A percentile compares a stretch with the other conserved stretches of the same genome.
These are phyloP conservation scores for Psix sp. DNA, from an alignment of 1,140 invertebrate species.

Conservation along the genomic window DNA sequence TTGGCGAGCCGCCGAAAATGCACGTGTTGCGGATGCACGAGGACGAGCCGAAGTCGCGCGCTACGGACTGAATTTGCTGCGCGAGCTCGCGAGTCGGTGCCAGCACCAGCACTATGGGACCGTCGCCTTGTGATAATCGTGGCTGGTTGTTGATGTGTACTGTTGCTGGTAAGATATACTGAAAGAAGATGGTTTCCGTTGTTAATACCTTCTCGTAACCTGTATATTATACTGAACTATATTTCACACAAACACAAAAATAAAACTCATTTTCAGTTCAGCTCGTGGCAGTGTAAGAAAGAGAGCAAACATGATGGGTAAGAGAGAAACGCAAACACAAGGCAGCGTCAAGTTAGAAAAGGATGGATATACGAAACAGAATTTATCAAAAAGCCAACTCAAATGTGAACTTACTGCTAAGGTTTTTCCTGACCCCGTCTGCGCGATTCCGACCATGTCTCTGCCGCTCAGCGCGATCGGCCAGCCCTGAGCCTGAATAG, in stretches of 20 bases:
- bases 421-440: constrained; percentile 95
- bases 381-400: no score
- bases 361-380: no score
- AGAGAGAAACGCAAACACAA: no score
- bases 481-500: constrained; percentile 94
- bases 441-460: constrained; percentile 96
- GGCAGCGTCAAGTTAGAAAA: no score
- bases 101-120: constrained; percentile 94
- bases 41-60: constrained; percentile 90
- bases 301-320: no score
- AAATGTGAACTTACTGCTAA: constrained; percentile 80
- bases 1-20: constrained; percentile 97
- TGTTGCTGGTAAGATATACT: constrained; percentile 88
- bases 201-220: no score
- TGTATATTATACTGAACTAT: no score
- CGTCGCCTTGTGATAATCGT: constrained; percentile 86
- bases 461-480: constrained; percentile 93
- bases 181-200: no score
- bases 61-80: constrained; percentile 98
- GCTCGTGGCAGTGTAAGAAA: no score
- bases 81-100: constrained; percentile 97
- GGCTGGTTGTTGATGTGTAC: constrained; percentile 87
- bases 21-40: constrained; percentile 93
- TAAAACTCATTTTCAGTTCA: no score
- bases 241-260: no score